Evolutionary conservation across 1,140 invertebrate species (phyloP), one percentile per base, ranked within the genome.

Genomic region (Papilio xuthus): DNA sequence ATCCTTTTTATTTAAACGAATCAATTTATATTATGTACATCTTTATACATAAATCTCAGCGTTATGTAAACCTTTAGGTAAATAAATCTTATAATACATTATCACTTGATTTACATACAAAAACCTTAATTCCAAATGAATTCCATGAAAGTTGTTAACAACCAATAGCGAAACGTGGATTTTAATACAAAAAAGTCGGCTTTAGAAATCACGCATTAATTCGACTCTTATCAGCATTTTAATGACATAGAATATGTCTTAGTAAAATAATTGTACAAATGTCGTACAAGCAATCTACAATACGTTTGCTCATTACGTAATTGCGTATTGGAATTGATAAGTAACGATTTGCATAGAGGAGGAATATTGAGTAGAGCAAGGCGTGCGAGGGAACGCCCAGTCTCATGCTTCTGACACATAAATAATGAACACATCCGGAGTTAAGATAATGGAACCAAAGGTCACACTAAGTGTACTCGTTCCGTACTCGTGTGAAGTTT

Each of bases 331-430:
- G 12, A 47, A 73, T 44, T 73, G 71, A 73, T 73, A 50, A 71
- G 18, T 18, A 12, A 44, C 12, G 41, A 73, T 73, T 73, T 73
- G 42, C n/a, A 73, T 73, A 47, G 23, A 73, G 71, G 71, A 44
- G 71, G 71, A 73, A 47, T 73, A 73, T 44, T 73, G 37, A 73
- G 23, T 28, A 73, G 71, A n/a, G 12, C 18, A 18, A 26, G 71
- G 71, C 71, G 71, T 73, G 71, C n/a, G 23, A 73, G n/a, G 71
- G 42, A 47, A 73, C 71, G 71, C 71, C 71, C 71, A 73, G 41
- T 20, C n/a, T 42, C 20, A 47, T 28, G 26, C 60, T 28, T 71
- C 69, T 20, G 32, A 42, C 4, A 73, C 42, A 73, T 73, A 47
- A 73, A 73, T 73, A 23, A 73, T 47, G 71, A 20, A 23, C 37